A percentile compares a stretch with the other conserved stretches of the same genome.
These are phyloP conservation scores for Morus bassanus DNA, from an alignment of 2,797 vertebrate species.

Conservation along the genomic window DNA sequence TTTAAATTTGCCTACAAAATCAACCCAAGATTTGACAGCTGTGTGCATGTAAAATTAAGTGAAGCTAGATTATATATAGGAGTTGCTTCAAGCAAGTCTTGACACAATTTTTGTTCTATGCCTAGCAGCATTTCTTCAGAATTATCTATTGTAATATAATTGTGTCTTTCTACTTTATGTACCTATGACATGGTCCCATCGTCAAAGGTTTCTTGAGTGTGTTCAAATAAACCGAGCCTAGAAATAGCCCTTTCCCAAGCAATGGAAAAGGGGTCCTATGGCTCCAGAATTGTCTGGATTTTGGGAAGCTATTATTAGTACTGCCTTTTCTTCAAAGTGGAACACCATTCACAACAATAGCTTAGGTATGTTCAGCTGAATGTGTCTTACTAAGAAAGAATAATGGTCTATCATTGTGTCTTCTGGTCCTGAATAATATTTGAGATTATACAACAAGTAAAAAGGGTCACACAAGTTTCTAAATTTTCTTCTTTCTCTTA, in stretches of 20 bases:
- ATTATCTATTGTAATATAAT: background rate
- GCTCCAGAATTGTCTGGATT: background rate
- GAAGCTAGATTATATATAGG: background rate
- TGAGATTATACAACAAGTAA: background rate
- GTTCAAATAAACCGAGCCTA: background rate
- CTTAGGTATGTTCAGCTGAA: background rate
- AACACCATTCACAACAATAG: background rate
- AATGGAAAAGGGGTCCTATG: background rate
- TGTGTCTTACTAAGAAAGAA: background rate
- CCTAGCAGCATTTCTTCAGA: background rate
- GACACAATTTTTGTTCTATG: background rate
- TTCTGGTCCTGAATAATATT: background rate
- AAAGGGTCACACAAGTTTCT: background rate
- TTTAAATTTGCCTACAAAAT: background rate
- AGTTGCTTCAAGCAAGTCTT: background rate
- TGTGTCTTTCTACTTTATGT: background rate
- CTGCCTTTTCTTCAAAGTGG: background rate
- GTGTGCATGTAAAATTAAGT: background rate
- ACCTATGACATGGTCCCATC: background rate
- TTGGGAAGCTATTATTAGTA: background rate
- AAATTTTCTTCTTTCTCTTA: background rate
- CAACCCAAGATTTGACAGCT: background rate
- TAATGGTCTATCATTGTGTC: background rate
- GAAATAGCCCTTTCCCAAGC: background rate
- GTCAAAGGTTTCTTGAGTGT: background rate